Conservation (phyloP, 2,113 vertebrate species). For the Propithecus coquereli region DNA sequence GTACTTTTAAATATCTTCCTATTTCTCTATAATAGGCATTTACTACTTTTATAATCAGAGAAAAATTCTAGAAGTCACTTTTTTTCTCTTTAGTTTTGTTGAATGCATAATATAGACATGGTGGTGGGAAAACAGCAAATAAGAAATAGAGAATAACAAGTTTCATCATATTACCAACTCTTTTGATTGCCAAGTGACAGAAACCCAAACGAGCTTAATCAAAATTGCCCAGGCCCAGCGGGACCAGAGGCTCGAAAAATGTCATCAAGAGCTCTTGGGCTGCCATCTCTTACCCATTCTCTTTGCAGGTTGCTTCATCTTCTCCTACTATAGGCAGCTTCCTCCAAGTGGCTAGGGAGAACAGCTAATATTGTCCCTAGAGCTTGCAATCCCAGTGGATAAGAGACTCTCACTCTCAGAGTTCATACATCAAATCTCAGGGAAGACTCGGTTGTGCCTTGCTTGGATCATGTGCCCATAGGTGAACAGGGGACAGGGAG, state of each 20-base stretch:
- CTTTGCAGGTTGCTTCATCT: background rate
- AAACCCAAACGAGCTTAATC: background rate
- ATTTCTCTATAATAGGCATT: background rate
- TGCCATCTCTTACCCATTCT: background rate
- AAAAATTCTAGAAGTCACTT: background rate
- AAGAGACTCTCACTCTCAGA: background rate
- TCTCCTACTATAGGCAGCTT: background rate
- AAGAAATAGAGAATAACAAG: background rate
- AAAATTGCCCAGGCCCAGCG: background rate
- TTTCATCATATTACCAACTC: background rate
- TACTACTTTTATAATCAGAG: background rate
- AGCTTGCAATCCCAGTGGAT: background rate
- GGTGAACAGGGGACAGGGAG: background rate
- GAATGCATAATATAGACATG: background rate
- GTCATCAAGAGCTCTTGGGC: background rate
- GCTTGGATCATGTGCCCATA: background rate
- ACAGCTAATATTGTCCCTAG: background rate
- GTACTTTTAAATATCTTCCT: background rate
- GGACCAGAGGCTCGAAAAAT: background rate
- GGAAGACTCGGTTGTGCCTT: background rate
- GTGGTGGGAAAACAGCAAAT: background rate
- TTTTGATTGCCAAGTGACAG: background rate
- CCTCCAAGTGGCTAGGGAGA: background rate
- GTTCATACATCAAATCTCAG: background rate
- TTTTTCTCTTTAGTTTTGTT: background rate